A percentile compares a stretch with the other conserved stretches of the same genome.
These are phyloP conservation scores for Yponomeuta malinellus DNA, from an alignment of 2,888 invertebrate species.

Conservation along the genomic window DNA sequence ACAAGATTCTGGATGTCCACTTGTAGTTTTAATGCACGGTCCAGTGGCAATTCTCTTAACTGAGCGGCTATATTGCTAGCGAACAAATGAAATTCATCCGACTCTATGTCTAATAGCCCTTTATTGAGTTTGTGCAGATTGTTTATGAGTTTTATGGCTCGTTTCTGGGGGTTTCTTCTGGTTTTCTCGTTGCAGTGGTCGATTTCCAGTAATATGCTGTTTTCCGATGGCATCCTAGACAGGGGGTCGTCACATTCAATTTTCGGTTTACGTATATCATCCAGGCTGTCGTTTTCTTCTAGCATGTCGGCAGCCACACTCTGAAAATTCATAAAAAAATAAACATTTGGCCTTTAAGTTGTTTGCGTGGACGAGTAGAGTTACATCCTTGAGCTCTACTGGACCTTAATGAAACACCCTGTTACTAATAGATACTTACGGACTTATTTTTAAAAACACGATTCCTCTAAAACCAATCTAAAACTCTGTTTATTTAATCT, in stretches of 20 bases:
- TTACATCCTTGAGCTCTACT: too few relatives aligned
- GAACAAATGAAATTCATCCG: conserved; percentile 2
- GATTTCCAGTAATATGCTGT: neutral
- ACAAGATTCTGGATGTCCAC: conserved; percentile 6
- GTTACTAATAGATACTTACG: too few relatives aligned
- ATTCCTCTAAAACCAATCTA: too few relatives aligned
- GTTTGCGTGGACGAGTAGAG: too few relatives aligned
- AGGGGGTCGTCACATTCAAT: neutral
- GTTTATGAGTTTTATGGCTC: neutral
- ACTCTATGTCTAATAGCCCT: neutral
- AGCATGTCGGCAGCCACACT: neutral
- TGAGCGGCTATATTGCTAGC: conserved; percentile 2
- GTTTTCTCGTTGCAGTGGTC: neutral
- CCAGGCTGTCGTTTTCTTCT: neutral
- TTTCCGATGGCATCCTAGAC: neutral
- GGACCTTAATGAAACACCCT: too few relatives aligned
- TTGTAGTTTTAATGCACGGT: neutral
- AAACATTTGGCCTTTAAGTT: neutral
- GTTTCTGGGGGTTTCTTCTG: neutral
- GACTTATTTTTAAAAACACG: too few relatives aligned
- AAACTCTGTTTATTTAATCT: too few relatives aligned
- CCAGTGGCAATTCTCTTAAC: neutral
- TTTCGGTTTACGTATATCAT: neutral
- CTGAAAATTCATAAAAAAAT: neutral
- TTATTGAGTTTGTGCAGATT: neutral